Evolutionary conservation across 2,113 vertebrate genomes (phyloP), one percentile per base, ranked within the genome.

Genomic region (Pseudopipra pipra): DNA sequence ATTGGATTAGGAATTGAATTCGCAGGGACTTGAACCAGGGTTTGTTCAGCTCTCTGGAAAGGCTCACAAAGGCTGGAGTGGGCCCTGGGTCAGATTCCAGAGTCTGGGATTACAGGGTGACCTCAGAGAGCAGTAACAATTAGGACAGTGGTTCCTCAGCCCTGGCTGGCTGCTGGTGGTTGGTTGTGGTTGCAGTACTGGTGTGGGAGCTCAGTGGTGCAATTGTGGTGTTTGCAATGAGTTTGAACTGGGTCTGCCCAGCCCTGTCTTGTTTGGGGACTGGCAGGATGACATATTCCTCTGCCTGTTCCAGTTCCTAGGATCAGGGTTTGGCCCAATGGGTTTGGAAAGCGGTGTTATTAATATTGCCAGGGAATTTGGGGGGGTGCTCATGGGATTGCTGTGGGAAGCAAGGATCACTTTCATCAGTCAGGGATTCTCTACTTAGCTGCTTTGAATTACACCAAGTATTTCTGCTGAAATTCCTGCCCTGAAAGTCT

Each of bases 401-500:
- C 52, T 51, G 3, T 49, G 41, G 74, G 70, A 89, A 62, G 44
- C 61, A 81, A 87, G 39, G 39, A 65, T 71, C 72, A 23, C 61
- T 70, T 35, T 63, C 56, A 71, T 73, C 37, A 13, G 39, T 87
- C 76, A 72, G 39, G 30, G 70, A 41, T 86, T 66, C 66, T 61
- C 77, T 62, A 0, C 58, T 67, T 37, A 61, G 56, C 58, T 52
- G 52, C 68, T 75, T 74, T 89, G 70, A 88, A 37, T 89, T 83
- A 75, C 61, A 91, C 65, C 83, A 93, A 62, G 92, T 96, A 94
- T 92, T 88, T 81, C 37, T 91, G 77, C 91, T 89, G 81, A 92
- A 94, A 94, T 89, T 56, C 79, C 73, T 87, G 86, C 74, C 76
- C 70, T 88, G 46, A 43, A 88, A 95, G 73, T 25, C 6, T 47